These are phyloP conservation scores for Philhelius pedissequus DNA, from an alignment of 2,888 invertebrate species.

Conservation along the genomic window DNA sequence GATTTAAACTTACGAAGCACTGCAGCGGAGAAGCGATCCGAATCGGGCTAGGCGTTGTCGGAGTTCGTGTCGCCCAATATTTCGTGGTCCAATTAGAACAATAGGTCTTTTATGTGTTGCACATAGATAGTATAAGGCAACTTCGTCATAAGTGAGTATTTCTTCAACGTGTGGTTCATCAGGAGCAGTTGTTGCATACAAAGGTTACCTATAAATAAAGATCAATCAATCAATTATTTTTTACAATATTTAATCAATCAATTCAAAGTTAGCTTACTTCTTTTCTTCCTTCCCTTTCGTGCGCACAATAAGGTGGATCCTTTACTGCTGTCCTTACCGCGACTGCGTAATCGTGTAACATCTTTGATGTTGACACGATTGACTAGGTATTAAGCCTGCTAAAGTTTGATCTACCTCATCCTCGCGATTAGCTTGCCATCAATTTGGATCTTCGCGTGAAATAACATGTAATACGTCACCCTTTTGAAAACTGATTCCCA, in stretches of 20 bases:
- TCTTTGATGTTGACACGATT: conserved; percentile 95
- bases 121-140: conserved; percentile 96
- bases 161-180: conserved; percentile 95
- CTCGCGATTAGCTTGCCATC: conserved; percentile 99
- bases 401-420: conserved; percentile 97
- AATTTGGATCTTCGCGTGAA: conserved; percentile 97
- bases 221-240: background rate
- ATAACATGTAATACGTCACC: conserved; percentile 98
- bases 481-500: conserved; percentile 98
- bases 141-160: conserved; percentile 98
- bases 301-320: conserved; percentile 91
- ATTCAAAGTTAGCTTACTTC: conserved; percentile 92
- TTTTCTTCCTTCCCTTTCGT: conserved; percentile 93
- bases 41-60: conserved; percentile 95
- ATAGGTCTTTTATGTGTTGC: conserved; percentile 97
- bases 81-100: conserved; percentile 97
- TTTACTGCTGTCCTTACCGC: conserved; percentile 82
- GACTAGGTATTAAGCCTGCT: conserved; percentile 97
- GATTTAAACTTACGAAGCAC: conserved; percentile 89
- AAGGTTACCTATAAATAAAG: conserved; percentile 81
- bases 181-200: conserved; percentile 87
- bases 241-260: conserved; percentile 73
- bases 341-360: conserved; percentile 90
- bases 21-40: conserved; percentile 96
- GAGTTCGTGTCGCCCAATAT: conserved; percentile 97